Percentiles rank a stretch among this genome's conserved stretches.
Conservation (phyloP, 2,113 vertebrate genomes). For the Pangasianodon hypophthalmus region DNA sequence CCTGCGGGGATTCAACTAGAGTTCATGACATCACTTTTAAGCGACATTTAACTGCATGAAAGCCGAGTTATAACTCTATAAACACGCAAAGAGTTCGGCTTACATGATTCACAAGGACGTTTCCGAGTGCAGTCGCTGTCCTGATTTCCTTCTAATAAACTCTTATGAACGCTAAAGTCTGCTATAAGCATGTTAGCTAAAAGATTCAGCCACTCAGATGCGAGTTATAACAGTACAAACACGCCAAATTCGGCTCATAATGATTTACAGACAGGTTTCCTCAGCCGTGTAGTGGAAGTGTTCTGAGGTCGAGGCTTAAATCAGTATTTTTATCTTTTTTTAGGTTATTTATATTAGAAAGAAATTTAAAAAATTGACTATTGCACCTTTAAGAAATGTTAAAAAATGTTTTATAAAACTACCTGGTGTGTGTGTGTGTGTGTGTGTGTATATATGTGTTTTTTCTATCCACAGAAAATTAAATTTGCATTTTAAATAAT, state of each 20-base stretch:
- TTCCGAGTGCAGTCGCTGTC: too few species aligned
- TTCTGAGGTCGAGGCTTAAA: not conserved
- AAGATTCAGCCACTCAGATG: too few species aligned
- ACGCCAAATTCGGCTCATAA: too few species aligned
- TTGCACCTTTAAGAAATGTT: not conserved
- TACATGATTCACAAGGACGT: too few species aligned
- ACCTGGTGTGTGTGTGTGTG: not conserved
- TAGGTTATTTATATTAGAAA: not conserved
- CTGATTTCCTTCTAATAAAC: too few species aligned
- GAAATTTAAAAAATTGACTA: not conserved
- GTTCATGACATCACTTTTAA: too few species aligned
- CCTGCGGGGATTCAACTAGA: too few species aligned
- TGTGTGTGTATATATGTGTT: not conserved
- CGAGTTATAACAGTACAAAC: too few species aligned
- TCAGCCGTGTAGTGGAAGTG: not conserved
- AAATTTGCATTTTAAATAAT: not conserved
- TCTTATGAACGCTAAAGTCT: too few species aligned
- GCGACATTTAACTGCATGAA: not conserved
- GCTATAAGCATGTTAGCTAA: too few species aligned
- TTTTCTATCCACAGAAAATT: not conserved
- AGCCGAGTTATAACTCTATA: not conserved
- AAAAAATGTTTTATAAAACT: not conserved
- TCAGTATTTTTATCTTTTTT: not conserved
- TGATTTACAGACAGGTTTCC: not conserved
- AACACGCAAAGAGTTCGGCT: too few species aligned